Conservation (phyloP, 2,113 vertebrate species). For the Dasyprocta punctata region DNA sequence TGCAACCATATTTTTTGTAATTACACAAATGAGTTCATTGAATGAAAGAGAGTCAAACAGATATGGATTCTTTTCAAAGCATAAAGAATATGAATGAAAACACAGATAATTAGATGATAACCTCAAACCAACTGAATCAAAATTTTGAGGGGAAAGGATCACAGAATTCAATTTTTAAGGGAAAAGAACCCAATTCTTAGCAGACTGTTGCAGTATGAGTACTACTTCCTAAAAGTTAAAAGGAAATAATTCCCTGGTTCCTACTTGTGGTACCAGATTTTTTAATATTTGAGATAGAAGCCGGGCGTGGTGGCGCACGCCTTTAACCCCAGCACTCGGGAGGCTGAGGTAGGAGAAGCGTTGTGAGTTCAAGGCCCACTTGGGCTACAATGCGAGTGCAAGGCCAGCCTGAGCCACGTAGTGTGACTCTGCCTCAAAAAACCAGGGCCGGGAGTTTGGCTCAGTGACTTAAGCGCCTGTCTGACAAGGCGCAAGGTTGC, state of each 20-base stretch:
- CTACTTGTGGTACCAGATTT: not conserved
- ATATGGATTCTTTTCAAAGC: not conserved
- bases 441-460: too few relatives aligned
- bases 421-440: too few relatives aligned
- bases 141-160: not conserved
- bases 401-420: too few relatives aligned
- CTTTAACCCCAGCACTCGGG: too few relatives aligned
- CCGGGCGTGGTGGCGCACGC: too few relatives aligned
- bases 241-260: not conserved
- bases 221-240: not conserved
- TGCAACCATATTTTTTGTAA: not conserved
- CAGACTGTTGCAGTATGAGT: not conserved
- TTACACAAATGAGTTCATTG: not conserved
- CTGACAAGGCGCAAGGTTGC: too few relatives aligned
- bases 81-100: constrained; percentile 28
- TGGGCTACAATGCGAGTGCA: too few relatives aligned
- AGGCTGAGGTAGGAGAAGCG: too few relatives aligned
- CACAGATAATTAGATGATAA: not conserved
- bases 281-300: not conserved
- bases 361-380: too few relatives aligned
- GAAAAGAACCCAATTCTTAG: not conserved
- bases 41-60: not conserved
- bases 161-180: not conserved
- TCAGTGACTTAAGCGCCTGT: too few relatives aligned
- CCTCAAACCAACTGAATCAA: not conserved